phyloP scores from a whole-genome alignment of 2,113 vertebrate genomes.

The Aldabrachelys gigantea region DNA sequence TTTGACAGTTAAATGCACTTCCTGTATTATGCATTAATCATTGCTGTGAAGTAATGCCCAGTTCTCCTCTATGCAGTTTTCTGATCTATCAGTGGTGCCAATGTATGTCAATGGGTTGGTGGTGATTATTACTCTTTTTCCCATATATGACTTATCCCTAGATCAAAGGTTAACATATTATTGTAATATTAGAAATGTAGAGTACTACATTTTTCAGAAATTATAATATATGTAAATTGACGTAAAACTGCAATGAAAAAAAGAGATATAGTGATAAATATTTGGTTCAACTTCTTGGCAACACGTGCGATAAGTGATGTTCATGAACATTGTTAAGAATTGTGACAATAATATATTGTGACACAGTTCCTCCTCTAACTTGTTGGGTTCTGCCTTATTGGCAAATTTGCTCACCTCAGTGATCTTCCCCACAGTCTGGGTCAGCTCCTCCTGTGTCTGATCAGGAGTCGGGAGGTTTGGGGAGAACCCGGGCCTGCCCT shows the following conservation, averaged over 20 bases:
- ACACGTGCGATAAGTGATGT: background rate
- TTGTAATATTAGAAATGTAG: background rate
- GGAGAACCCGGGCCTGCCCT: no score
- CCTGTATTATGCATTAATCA: slow-evolving; percentile 6
- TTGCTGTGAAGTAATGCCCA: background rate
- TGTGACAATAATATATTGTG: background rate
- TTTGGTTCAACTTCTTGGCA: background rate
- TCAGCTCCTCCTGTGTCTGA: no score
- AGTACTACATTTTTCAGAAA: background rate
- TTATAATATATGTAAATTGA: background rate
- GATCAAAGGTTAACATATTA: background rate
- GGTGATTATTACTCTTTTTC: background rate
- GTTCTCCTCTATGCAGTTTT: slow-evolving; percentile 35
- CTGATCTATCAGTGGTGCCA: slow-evolving; percentile 25
- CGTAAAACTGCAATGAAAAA: background rate
- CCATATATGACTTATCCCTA: background rate
- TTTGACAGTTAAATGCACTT: slow-evolving; percentile 13
- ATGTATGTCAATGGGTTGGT: background rate
- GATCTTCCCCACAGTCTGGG: no score
- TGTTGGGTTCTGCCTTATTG: no score
- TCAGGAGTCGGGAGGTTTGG: no score
- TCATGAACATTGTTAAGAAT: background rate
- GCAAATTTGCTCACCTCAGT: no score
- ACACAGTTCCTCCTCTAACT: no score
- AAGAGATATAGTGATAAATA: rapidly evolving